Base-by-base conservation (phyloP, 2,888 invertebrate species). In the Drosophila ochracea region DNA sequence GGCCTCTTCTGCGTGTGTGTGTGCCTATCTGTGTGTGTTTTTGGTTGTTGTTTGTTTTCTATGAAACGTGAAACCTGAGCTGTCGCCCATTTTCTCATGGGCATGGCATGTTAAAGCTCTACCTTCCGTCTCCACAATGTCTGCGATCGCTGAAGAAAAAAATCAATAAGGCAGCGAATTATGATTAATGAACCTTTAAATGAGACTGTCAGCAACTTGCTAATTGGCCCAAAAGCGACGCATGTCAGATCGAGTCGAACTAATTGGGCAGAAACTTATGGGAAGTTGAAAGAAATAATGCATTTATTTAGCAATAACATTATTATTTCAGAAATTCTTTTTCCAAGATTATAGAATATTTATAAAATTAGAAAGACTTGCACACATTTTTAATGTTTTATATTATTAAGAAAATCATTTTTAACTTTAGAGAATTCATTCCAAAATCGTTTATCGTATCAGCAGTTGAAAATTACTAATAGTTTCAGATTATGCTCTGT, bases 131-230 rank as follows among this genome's bases (percentile, higher is more conserved):
- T 13, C 41, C 47, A 25, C 1, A 19, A 49, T 67, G 67, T 68
- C 77, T 68, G 73, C 66, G 78, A 73, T 79, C 78, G 66, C 61
- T 54, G 10, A 25, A 25, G 52, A 54, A 35, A 60, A 80, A 76
- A 74, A 52, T 60, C 75, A 68, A 67, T 73, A 78, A 54, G 41
- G 31, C n/a, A 61, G 49, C 37, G 60, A 67, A 77, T 69, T 73
- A 77, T 77, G 73, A 77, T 81, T 79, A 73, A 77, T 79, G 81
- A 69, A 68, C 41, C 39, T 80, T 53, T 73, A 66, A 80, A 39
- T 41, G 21, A 54, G 16, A 19, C 58, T 67, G 47, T 58, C 58
- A 64, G 49, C 64, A 35, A 65, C 54, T 55, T 76, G 78, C 49
- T 68, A 76, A 80, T 80, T 78, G 61, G 61, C 54, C 30, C 21